These are phyloP conservation scores for Drosophila fulvimacula DNA, from an alignment of 2,888 invertebrate genomes.

Conservation along the genomic window DNA sequence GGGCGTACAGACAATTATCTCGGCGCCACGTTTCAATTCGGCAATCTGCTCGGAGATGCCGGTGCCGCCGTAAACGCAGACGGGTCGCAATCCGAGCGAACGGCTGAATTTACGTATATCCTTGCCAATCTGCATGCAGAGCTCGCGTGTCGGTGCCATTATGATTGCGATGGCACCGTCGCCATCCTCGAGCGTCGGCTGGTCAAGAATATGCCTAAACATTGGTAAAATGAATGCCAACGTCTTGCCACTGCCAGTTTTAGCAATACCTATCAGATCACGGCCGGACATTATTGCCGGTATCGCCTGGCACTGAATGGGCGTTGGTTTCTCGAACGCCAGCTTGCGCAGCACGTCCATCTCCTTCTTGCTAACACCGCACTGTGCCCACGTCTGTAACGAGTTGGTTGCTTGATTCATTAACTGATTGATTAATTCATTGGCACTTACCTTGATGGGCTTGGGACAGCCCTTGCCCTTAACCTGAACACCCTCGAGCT, in stretches of 20 bases:
- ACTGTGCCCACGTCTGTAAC: slow-evolving; percentile 95
- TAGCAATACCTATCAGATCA: slow-evolving; percentile 99
- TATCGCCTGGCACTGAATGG: slow-evolving; percentile 99
- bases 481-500: slow-evolving; percentile 97
- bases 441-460: slow-evolving; percentile 89
- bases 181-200: slow-evolving; percentile 95
- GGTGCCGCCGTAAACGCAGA: slow-evolving; percentile 99
- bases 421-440: not conserved
- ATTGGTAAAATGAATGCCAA: slow-evolving; percentile 98
- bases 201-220: slow-evolving; percentile 98
- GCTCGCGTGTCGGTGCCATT: slow-evolving; percentile 98
- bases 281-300: slow-evolving; percentile 98
- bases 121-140: slow-evolving; percentile 99
- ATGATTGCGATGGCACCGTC: slow-evolving; percentile 99
- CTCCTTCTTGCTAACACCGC: slow-evolving; percentile 98
- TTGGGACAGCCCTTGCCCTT: slow-evolving; percentile 99
- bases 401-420: not conserved
- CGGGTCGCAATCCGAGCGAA: slow-evolving; percentile 92
- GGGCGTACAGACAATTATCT: slow-evolving; percentile 99
- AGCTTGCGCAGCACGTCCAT: slow-evolving; percentile 95
- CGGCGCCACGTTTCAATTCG: slow-evolving; percentile 97
- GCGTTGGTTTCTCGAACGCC: slow-evolving; percentile 98
- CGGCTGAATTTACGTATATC: slow-evolving; percentile 98
- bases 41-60: slow-evolving; percentile 97
- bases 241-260: slow-evolving; percentile 99